Evolutionary conservation across 1,140 invertebrate genomes (phyloP).

Genomic region (Heterodera schachtii): DNA sequence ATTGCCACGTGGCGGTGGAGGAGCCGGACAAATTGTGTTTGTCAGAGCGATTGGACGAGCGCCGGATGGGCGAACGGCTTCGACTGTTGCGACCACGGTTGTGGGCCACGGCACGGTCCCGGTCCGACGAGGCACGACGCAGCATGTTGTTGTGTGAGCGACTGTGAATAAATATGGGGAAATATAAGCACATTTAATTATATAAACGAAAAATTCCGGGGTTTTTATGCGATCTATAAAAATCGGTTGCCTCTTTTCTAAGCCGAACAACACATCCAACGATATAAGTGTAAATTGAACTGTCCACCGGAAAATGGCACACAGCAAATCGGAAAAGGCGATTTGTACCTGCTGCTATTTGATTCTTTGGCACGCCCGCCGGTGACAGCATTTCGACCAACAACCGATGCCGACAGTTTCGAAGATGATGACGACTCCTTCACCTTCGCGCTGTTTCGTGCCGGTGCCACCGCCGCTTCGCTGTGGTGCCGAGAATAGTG

Average conservation of each 20-base stretch:
- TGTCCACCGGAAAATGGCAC: no score
- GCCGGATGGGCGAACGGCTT: slow-evolving; percentile 3
- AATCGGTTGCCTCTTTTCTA: no score
- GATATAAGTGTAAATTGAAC: no score
- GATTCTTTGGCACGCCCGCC: background rate
- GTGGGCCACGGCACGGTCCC: background rate
- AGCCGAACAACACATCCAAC: no score
- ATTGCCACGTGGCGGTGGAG: no score
- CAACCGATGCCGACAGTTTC: background rate
- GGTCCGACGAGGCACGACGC: background rate
- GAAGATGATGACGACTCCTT: background rate
- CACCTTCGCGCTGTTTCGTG: background rate
- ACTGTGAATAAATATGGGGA: background rate
- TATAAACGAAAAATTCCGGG: background rate
- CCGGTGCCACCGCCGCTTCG: background rate
- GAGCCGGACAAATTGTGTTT: no score
- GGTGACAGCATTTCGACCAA: background rate
- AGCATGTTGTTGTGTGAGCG: background rate
- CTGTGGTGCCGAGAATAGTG: background rate
- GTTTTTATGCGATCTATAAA: no score
- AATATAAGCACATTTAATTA: background rate
- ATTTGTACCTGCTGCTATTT: slow-evolving; percentile 7
- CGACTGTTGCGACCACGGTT: background rate
- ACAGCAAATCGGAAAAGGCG: no score
- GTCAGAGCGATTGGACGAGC: background rate